Conservation (phyloP, 2,113 vertebrate genomes). For the Tyto alba region DNA sequence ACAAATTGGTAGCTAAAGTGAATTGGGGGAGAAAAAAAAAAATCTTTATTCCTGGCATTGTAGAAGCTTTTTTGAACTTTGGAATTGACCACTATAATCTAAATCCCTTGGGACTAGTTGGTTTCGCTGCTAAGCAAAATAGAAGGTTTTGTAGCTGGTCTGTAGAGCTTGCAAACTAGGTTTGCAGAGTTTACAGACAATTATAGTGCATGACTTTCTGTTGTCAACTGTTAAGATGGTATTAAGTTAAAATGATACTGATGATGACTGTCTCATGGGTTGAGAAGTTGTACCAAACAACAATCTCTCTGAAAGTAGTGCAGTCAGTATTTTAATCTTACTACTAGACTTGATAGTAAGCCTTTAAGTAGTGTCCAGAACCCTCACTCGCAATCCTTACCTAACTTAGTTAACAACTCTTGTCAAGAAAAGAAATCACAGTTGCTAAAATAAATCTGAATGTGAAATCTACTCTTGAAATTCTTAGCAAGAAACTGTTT, state of each 20-base stretch:
- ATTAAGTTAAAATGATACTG: not conserved
- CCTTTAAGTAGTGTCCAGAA: not conserved
- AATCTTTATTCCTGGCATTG: not conserved
- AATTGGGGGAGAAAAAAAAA: not conserved
- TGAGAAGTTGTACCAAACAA: not conserved
- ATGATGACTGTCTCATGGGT: fast-evolving
- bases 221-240: not conserved
- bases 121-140: conserved; percentile 34
- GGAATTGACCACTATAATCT: not conserved
- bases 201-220: not conserved
- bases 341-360: not conserved
- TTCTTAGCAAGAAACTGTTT: not conserved
- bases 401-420: not conserved
- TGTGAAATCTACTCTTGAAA: not conserved
- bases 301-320: not conserved
- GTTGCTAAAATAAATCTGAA: not conserved
- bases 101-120: not conserved
- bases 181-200: not conserved
- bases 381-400: not conserved
- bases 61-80: not conserved
- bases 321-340: not conserved
- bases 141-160: not conserved
- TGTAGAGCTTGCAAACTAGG: not conserved
- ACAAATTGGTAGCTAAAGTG: not conserved
- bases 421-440: not conserved